phyloP scores from a whole-genome alignment of 92 coral and sea anemone species.

The Galaxea fascicularis region DNA sequence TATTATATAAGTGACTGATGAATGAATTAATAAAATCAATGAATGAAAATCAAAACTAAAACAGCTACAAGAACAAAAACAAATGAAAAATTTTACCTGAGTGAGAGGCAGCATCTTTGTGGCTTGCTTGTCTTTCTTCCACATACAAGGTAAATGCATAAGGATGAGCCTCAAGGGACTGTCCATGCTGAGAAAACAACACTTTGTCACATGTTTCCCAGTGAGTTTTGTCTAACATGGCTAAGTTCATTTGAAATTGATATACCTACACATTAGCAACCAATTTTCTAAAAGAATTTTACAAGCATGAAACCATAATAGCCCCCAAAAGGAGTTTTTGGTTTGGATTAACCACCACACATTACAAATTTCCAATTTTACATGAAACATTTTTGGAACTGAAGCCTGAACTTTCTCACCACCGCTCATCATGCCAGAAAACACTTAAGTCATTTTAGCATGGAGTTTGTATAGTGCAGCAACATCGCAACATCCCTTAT shows the following conservation, averaged over 20 bases:
- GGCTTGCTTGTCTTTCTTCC: constrained; percentile 55
- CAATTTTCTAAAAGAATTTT: neutral
- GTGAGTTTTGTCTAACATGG: constrained; percentile 67
- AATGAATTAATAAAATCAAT: neutral
- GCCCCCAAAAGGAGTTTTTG: no score
- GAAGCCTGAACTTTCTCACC: no score
- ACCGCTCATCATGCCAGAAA: no score
- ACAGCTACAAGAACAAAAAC: neutral
- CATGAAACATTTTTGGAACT: no score
- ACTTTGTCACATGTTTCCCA: constrained; percentile 82
- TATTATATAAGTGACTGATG: neutral
- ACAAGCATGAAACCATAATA: no score
- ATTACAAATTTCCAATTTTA: no score
- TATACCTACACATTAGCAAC: neutral
- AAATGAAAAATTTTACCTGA: neutral
- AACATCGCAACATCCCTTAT: neutral
- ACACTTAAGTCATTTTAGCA: no score
- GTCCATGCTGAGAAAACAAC: constrained; percentile 64
- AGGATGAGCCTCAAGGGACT: constrained; percentile 58
- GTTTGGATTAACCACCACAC: neutral
- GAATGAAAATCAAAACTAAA: neutral
- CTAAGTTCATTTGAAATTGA: neutral
- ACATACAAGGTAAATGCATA: constrained; percentile 72
- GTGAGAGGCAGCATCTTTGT: neutral
- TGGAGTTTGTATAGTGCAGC: no score